Evolutionary conservation across 2,797 vertebrate genomes (phyloP).

Genomic region (Allobates femoralis): DNA sequence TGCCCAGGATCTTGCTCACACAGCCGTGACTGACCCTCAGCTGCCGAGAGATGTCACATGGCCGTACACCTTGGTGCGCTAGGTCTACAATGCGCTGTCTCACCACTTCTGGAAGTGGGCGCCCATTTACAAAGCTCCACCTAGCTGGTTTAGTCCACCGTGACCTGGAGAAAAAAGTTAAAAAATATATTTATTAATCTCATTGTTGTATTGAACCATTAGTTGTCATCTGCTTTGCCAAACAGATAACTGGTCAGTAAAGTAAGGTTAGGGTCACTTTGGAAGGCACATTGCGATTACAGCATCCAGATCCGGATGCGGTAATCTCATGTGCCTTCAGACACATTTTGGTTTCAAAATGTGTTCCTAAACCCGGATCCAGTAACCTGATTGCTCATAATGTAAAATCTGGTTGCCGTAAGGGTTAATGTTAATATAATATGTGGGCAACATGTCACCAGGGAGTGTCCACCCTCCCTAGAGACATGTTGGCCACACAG

Average conservation of each 20-base stretch:
- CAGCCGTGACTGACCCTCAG: conserved; percentile 91
- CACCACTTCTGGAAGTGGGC: conserved; percentile 90
- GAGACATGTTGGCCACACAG: too few species aligned
- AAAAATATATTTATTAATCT: conserved; percentile 2
- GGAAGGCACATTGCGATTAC: too few species aligned
- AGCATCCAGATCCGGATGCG: too few species aligned
- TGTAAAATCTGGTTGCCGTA: too few species aligned
- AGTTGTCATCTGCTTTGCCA: neutral
- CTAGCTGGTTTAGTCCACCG: conserved; percentile 92
- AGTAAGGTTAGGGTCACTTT: too few species aligned
- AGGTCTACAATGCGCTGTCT: conserved; percentile 92
- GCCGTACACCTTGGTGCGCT: conserved; percentile 90
- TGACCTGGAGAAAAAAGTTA: conserved; percentile 78
- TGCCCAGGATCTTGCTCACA: conserved; percentile 92
- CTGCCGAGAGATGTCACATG: conserved; percentile 91
- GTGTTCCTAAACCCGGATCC: too few species aligned
- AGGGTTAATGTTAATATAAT: too few species aligned
- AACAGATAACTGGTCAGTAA: neutral
- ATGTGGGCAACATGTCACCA: too few species aligned
- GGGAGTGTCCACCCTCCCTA: too few species aligned
- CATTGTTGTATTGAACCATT: neutral
- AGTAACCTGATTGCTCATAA: too few species aligned
- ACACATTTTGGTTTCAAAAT: too few species aligned
- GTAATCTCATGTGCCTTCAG: too few species aligned
- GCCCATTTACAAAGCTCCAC: conserved; percentile 92